Base-by-base conservation (phyloP, 2,797 vertebrate genomes). In the Pyrocephalus nanus region DNA sequence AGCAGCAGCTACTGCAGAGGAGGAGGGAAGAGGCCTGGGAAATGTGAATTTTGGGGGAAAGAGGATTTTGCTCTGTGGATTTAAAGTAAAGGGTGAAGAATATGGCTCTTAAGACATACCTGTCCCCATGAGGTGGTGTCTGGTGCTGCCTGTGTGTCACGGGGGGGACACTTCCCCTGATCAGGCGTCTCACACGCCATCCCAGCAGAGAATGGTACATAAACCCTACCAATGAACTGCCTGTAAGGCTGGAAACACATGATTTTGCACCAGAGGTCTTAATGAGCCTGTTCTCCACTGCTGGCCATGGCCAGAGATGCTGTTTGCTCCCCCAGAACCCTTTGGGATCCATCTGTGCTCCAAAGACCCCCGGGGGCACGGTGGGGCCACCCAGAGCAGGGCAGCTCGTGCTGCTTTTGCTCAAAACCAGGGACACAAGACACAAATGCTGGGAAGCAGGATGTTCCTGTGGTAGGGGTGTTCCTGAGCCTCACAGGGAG, bases 401-500 rank as follows among this genome's bases (percentile, higher is more conserved):
- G 64, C 69, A 84, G 38, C 32, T 38, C 21, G 22, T 19, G 62
- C 61, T 62, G 38, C 51, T 66, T 61, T 54, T 14, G 36, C 58
- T 57, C 36, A 55, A 36, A 65, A 9, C 25, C 58, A 42, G 0
- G 9, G 81, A 4, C 26, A 53, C 6, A 1, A 50, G 69, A 17
- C 2, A 8, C 8, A 47, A 57, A 61, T 53, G 9, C 15, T 3
- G 47, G 77, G 45, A 43, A 74, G 13, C 65, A 66, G 43, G 47
- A 23, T 6, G 2, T n/a, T 25, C 47, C 34, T 4, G 4, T 0
- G 17, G 8, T 5, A 38, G 29, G 55, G 1, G 0, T 6, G 2
- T 8, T 34, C 11, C 4, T 18, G 19, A 45, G 60, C 32, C 40
- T 47, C 54, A 38, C 50, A 38, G 19, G 23, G 26, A 53, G 50